Percentiles rank a stretch among this genome's conserved stretches.
Conservation (phyloP, 64 coral and sea anemone species). For the Acropora yongei region DNA sequence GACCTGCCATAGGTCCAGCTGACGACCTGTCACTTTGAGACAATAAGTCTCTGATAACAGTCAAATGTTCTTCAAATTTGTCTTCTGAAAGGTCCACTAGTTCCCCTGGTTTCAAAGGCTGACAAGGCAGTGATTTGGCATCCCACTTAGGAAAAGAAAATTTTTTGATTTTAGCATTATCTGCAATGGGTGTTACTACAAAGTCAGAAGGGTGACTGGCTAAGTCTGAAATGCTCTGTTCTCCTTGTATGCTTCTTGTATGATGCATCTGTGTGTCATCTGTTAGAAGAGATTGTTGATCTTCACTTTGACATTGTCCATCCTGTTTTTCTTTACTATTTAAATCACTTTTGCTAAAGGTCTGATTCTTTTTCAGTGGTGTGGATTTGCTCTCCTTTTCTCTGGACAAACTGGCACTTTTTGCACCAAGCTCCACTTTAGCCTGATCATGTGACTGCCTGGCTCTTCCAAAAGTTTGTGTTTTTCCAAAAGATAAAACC, state of each 20-base stretch:
- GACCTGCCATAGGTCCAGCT: conserved; percentile 51
- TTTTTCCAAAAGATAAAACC: background rate
- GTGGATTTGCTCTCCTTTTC: conserved; percentile 11
- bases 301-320: conserved; percentile 3
- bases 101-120: conserved; percentile 85
- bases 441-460: conserved; percentile 33
- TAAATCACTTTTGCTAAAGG: conserved; percentile 25
- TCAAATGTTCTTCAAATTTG: conserved; percentile 75
- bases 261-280: background rate
- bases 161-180: conserved; percentile 95
- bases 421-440: background rate
- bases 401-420: background rate
- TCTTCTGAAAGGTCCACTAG: conserved; percentile 64
- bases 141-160: conserved; percentile 79
- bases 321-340: conserved; percentile 1
- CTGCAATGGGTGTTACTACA: conserved; percentile 84
- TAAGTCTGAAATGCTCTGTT: conserved; percentile 44
- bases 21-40: conserved; percentile 58
- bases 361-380: conserved; percentile 24
- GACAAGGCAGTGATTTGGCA: conserved; percentile 82
- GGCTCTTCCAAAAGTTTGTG: conserved; percentile 16
- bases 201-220: conserved; percentile 93
- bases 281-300: background rate
- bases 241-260: background rate
- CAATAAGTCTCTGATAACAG: conserved; percentile 58